phyloP scores from a whole-genome alignment of 2,113 vertebrate species.

The Mesoclemmys tuberculata region DNA sequence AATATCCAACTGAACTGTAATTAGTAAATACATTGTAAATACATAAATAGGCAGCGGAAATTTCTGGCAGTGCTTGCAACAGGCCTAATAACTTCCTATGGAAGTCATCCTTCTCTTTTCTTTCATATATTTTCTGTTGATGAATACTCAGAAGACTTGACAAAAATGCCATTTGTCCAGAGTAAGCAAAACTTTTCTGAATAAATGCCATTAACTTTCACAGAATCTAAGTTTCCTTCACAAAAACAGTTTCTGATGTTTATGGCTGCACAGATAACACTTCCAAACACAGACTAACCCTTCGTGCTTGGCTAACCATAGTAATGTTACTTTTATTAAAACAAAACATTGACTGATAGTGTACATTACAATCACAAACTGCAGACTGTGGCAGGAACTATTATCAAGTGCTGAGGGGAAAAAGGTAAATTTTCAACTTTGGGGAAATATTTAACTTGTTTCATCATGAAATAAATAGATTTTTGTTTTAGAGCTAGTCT shows the following conservation, averaged over 20 bases:
- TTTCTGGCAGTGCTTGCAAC: not conserved
- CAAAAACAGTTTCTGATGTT: not conserved
- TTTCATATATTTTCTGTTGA: not conserved
- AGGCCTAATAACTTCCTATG: not conserved
- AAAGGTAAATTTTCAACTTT: not conserved
- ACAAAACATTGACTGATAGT: not conserved
- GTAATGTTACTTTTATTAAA: not conserved
- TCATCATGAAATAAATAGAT: not conserved
- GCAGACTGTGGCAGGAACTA: not conserved
- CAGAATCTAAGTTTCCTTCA: not conserved
- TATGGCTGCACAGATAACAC: not conserved
- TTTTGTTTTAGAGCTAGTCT: not conserved
- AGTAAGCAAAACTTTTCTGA: constrained; percentile 19
- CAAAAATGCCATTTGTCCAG: not conserved
- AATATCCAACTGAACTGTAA: not conserved
- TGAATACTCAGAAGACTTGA: not conserved
- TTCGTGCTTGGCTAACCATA: not conserved
- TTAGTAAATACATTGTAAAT: not conserved
- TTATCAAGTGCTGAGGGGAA: not conserved
- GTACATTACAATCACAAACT: not conserved
- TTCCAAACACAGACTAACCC: not conserved
- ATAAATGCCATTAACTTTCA: not conserved
- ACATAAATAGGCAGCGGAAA: not conserved
- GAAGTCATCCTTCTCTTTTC: constrained; percentile 13
- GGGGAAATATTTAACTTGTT: not conserved